phyloP scores from a whole-genome alignment of 2,888 invertebrate genomes.

The Meteorus cinctellus region DNA sequence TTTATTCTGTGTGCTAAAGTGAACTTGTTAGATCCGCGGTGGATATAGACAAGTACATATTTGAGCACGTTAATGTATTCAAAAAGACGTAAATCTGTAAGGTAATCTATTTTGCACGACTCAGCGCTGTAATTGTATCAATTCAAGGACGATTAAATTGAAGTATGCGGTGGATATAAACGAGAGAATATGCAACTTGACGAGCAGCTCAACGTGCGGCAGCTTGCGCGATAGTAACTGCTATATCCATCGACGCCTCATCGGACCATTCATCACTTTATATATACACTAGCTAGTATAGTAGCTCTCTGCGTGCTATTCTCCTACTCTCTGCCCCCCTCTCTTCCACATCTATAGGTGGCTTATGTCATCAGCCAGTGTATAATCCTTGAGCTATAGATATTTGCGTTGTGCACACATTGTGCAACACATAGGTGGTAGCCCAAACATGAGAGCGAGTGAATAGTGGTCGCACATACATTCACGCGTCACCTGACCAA shows the following conservation, averaged over 20 bases:
- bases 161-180: slow-evolving; percentile 42
- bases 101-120: background rate
- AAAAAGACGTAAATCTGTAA: background rate
- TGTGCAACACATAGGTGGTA: slow-evolving; percentile 10
- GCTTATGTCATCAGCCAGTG: slow-evolving; percentile 49
- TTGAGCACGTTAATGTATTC: too few relatives aligned
- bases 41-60: too few relatives aligned
- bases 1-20: too few relatives aligned
- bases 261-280: slow-evolving; percentile 61
- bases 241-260: slow-evolving; percentile 58
- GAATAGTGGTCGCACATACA: slow-evolving; percentile 31
- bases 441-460: background rate
- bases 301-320: background rate
- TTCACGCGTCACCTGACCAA: slow-evolving; percentile 31
- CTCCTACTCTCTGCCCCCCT: slow-evolving; percentile 40
- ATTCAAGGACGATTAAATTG: slow-evolving; percentile 22
- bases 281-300: slow-evolving; percentile 43
- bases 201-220: slow-evolving; percentile 39
- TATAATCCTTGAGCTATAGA: slow-evolving; percentile 53
- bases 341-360: slow-evolving; percentile 16
- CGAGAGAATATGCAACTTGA: slow-evolving; percentile 35
- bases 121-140: slow-evolving; percentile 1
- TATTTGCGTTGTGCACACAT: slow-evolving; percentile 45
- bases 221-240: slow-evolving; percentile 38
- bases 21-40: too few relatives aligned